Evolutionary conservation across 1,140 invertebrate species (phyloP), one percentile per base, ranked within the genome.

Genomic region (Tribolium castaneum): DNA sequence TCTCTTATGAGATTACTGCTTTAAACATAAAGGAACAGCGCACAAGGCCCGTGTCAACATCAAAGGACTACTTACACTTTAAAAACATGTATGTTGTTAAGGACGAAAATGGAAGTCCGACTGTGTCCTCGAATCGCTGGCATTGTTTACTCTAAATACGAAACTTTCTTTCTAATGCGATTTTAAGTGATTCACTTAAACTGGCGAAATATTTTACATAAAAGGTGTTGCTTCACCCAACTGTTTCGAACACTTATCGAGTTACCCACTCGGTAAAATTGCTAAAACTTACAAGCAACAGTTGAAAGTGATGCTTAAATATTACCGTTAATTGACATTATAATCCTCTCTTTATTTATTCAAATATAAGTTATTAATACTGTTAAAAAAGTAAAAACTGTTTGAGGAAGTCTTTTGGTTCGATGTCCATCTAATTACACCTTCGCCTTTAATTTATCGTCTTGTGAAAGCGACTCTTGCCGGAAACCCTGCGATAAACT

Each of bases 1-100:
- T 66, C 59, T 66, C 59, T 66, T 66, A 30, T 25, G 54, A 59
- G 54, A 59, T 59, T 59, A 59, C 54, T 59, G 22, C 30, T 59
- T 59, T 59, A 59, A 22, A 59, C 54, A 59, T 19, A 59, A 59
- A 59, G 54, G 54, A 59, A 25, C 39, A 59, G 22, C 3, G 54
- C 2, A 30, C 19, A 59, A 59, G 54, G 10, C 54, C 19, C 54
- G 19, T 30, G 54, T 59, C 54, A 59, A 59, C 54, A 22, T 59
- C 54, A 59, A 59, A 59, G 54, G 16, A 66, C 7, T 34, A 35
- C 59, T 66, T 35, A n/a, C 13, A 22, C 54, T 30, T 59, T 59
- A 59, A 59, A 59, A 59, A 59, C 54, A 59, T 59, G 54, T 59
- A 59, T 59, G 54, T 59, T 59, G 22, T 9, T 45, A 9, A 9